phyloP scores from a whole-genome alignment of 2,888 invertebrate genomes.

The Clanis bilineata region DNA sequence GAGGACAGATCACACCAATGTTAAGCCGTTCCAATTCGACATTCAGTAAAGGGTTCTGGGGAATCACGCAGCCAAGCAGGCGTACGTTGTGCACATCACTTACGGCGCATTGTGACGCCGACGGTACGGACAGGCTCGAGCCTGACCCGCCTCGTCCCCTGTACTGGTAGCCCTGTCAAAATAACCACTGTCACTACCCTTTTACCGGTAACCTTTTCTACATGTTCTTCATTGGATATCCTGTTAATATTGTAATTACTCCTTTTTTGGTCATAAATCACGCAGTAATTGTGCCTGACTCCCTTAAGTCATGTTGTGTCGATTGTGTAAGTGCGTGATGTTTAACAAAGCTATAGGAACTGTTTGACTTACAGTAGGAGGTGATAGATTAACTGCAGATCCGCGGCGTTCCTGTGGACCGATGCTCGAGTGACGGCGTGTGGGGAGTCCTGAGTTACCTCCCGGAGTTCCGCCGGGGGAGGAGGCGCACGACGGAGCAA shows the following conservation, averaged over 20 bases:
- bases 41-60: constrained; percentile 61
- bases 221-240: not conserved
- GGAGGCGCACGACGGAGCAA: constrained; percentile 94
- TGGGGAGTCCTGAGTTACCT: constrained; percentile 90
- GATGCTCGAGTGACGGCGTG: constrained; percentile 94
- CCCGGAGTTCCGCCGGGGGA: constrained; percentile 88
- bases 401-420: constrained; percentile 94
- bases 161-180: constrained; percentile 84
- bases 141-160: constrained; percentile 87
- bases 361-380: constrained; percentile 89
- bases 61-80: constrained; percentile 57
- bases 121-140: constrained; percentile 92
- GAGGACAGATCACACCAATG: constrained; percentile 66
- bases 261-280: not conserved
- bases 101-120: constrained; percentile 86
- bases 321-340: constrained; percentile 2
- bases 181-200: constrained; percentile 58
- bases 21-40: constrained; percentile 67
- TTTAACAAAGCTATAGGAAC: not conserved
- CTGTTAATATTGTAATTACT: not conserved
- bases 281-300: not conserved
- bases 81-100: constrained; percentile 73
- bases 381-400: constrained; percentile 92
- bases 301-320: not conserved
- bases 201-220: constrained; percentile 8